Evolutionary conservation across 2,797 vertebrate species (phyloP).

Genomic region (Sebastes taczanowskii): DNA sequence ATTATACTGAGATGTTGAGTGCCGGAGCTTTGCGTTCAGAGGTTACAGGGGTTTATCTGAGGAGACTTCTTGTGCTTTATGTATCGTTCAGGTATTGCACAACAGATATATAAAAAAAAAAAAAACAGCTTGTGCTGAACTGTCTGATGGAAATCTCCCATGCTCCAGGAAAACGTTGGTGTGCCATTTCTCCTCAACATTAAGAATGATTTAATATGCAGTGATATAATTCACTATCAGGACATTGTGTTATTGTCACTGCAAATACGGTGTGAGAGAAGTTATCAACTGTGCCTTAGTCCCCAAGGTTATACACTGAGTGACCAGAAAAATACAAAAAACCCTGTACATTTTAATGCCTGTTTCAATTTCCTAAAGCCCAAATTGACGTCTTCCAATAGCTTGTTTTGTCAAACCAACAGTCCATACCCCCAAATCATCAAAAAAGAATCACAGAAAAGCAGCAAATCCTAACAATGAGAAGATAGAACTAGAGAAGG

Average conservation of each 20-base stretch:
- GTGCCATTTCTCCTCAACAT: background rate
- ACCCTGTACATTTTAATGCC: background rate
- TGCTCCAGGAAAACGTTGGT: background rate
- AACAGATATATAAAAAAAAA: conserved; percentile 3
- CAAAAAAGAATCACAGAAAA: background rate
- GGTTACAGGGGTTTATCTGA: conserved; percentile 44
- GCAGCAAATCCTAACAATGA: background rate
- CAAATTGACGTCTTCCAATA: background rate
- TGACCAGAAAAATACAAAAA: background rate
- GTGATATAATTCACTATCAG: background rate
- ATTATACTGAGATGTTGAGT: conserved; percentile 52
- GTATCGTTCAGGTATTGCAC: conserved; percentile 9
- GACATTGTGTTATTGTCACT: background rate
- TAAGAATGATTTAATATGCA: background rate
- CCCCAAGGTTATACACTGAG: background rate
- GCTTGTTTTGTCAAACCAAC: background rate
- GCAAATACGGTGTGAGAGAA: background rate
- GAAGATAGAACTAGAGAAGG: background rate
- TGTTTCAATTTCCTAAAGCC: background rate
- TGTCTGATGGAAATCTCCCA: background rate
- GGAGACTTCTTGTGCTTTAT: conserved; percentile 27
- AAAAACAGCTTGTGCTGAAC: background rate
- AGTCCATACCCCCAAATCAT: background rate
- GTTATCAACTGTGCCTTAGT: background rate
- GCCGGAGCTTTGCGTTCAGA: conserved; percentile 23